phyloP scores from a whole-genome alignment of 2,888 invertebrate genomes.

The Agonopterix arenella region DNA sequence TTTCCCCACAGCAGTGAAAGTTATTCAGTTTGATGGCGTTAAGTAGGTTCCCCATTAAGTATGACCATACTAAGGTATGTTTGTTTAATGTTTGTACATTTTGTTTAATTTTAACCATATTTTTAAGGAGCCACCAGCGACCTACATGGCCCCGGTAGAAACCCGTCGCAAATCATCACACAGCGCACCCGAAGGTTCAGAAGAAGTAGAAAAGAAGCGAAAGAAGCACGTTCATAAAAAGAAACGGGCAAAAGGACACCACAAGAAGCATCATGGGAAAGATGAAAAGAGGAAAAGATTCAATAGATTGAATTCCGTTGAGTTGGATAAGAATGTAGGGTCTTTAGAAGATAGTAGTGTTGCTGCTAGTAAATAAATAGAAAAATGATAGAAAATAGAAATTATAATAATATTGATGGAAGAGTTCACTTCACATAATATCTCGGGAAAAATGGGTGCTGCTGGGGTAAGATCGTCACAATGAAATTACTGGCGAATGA shows the following conservation, averaged over 20 bases:
- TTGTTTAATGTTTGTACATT: too few species aligned
- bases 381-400: too few species aligned
- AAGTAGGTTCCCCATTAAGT: too few species aligned
- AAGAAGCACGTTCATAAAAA: conserved; percentile 48
- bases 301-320: conserved; percentile 35
- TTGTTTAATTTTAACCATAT: too few species aligned
- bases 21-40: too few species aligned
- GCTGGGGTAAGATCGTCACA: too few species aligned
- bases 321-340: conserved; percentile 38
- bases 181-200: conserved; percentile 16
- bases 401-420: too few species aligned
- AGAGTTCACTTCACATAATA: too few species aligned
- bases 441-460: too few species aligned
- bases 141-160: conserved; percentile 60
- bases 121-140: conserved; percentile 41
- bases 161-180: conserved; percentile 25
- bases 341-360: conserved; percentile 49
- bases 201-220: conserved; percentile 31
- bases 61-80: too few species aligned
- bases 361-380: background rate
- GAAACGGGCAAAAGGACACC: conserved; percentile 33
- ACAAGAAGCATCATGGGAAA: conserved; percentile 38
- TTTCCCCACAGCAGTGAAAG: too few species aligned
- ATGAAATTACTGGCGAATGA: too few species aligned
- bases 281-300: conserved; percentile 41